Conservation (phyloP, 2,797 vertebrate species). For the Gastrophryne carolinensis region DNA sequence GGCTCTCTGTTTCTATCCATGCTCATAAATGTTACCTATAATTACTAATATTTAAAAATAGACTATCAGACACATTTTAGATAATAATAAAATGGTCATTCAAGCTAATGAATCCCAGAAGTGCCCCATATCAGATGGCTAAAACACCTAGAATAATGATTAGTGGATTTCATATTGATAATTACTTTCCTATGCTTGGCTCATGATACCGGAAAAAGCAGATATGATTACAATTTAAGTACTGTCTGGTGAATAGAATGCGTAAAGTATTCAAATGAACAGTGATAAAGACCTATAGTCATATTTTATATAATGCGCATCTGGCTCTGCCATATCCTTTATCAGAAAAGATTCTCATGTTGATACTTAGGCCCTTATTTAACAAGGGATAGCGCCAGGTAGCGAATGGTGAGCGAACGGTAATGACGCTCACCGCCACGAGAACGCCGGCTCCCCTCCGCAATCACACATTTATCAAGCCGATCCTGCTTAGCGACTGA, state of each 20-base stretch:
- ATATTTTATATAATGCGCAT: no score
- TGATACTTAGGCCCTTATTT: no score
- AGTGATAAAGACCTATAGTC: no score
- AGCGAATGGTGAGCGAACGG: no score
- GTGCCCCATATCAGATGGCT: constrained; percentile 9
- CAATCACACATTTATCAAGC: no score
- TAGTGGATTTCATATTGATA: constrained; percentile 5
- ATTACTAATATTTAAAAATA: neutral
- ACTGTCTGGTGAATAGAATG: neutral
- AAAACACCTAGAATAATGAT: neutral
- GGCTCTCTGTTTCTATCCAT: no score
- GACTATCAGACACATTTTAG: neutral
- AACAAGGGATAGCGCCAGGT: no score
- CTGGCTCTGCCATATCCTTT: no score
- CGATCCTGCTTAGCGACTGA: no score
- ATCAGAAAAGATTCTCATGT: no score
- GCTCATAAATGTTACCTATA: neutral
- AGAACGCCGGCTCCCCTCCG: no score
- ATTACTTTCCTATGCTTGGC: constrained; percentile 18
- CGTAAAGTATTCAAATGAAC: neutral
- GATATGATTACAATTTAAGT: constrained; percentile 10
- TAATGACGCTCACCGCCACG: no score
- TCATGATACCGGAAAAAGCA: constrained; percentile 6
- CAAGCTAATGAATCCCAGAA: neutral
- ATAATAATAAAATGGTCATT: neutral